Evolutionary conservation across 2,113 vertebrate species (phyloP).

Genomic region (Muntiacus muntjak): DNA sequence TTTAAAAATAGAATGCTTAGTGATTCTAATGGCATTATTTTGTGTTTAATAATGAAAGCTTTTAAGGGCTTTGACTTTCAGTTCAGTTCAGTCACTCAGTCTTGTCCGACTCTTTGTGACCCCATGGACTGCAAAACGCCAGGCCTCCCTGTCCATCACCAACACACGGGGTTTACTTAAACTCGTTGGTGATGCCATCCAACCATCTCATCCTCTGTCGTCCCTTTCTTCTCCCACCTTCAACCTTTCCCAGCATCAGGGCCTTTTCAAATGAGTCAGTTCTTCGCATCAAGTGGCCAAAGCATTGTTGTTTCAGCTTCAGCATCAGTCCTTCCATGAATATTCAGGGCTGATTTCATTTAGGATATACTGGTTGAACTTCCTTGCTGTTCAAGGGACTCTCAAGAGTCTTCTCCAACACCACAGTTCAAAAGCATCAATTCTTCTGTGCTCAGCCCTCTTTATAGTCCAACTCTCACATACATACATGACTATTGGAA

Average conservation of each 20-base stretch:
- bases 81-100: neutral
- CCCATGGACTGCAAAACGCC: neutral
- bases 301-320: neutral
- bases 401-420: too few species aligned
- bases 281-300: neutral
- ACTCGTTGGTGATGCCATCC: neutral
- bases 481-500: too few species aligned
- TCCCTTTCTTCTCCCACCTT: neutral
- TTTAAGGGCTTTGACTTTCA: neutral
- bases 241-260: neutral
- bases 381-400: neutral
- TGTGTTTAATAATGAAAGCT: constrained; percentile 34
- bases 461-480: too few species aligned
- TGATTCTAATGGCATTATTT: constrained; percentile 39
- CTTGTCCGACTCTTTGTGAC: neutral
- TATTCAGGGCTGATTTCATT: neutral
- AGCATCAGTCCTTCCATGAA: neutral
- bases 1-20: neutral
- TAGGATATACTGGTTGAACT: neutral
- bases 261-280: neutral
- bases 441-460: too few species aligned
- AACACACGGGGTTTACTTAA: neutral
- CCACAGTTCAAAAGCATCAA: too few species aligned
- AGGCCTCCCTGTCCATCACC: neutral
- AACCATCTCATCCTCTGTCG: neutral